Percentiles rank a stretch among this genome's conserved stretches.
phyloP scores from a whole-genome alignment of 2,797 vertebrate species.

The Rhodeus uyekii region DNA sequence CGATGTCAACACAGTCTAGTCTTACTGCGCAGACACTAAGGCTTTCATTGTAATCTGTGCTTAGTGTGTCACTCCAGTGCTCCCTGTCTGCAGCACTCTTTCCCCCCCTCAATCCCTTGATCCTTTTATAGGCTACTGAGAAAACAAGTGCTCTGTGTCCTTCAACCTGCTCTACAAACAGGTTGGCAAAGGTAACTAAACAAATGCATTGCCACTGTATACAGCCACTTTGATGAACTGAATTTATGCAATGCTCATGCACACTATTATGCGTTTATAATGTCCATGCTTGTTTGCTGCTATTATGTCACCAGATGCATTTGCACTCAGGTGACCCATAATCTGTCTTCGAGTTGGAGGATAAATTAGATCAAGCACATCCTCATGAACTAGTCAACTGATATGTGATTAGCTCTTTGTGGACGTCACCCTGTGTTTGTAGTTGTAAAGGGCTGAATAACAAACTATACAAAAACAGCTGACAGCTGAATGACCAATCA shows the following conservation, averaged over 20 bases:
- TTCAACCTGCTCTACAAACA: slow-evolving; percentile 25
- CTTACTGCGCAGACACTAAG: background rate
- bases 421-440: background rate
- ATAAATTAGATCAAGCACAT: background rate
- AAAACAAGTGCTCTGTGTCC: slow-evolving; percentile 32
- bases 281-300: background rate
- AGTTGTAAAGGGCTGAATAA: background rate
- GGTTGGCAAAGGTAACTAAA: background rate
- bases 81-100: slow-evolving; percentile 21
- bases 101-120: slow-evolving; percentile 36
- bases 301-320: background rate
- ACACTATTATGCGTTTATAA: background rate
- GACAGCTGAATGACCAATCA: background rate
- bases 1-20: background rate
- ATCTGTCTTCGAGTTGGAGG: background rate
- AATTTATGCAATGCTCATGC: background rate
- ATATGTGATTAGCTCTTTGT: background rate
- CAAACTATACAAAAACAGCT: background rate
- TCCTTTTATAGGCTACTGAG: slow-evolving; percentile 33
- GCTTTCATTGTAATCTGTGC: slow-evolving; percentile 37
- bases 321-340: background rate
- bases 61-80: slow-evolving; percentile 30
- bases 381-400: background rate
- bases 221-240: background rate
- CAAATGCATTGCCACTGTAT: background rate